Conservation (phyloP, 2,888 invertebrate species). For the Polyommatus icarus region DNA sequence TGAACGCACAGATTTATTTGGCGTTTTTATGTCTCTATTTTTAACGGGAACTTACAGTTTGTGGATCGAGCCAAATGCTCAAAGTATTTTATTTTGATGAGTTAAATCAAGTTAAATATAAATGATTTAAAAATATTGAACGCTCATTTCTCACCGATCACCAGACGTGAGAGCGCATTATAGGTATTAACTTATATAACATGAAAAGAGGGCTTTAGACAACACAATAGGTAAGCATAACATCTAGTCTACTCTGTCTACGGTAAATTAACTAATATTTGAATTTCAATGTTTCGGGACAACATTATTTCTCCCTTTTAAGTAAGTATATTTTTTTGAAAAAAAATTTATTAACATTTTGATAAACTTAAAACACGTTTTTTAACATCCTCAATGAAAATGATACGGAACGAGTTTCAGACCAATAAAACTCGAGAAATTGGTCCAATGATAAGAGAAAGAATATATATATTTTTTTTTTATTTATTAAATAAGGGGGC, state of each 20-base stretch:
- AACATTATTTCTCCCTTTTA: not conserved
- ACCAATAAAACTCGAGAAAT: not conserved
- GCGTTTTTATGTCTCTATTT: slow-evolving; percentile 14
- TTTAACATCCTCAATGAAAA: slow-evolving; percentile 10
- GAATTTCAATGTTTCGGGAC: not conserved
- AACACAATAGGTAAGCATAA: no score
- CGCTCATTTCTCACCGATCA: not conserved
- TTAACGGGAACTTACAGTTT: slow-evolving; percentile 13
- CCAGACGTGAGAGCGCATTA: not conserved
- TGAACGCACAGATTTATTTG: slow-evolving; percentile 3
- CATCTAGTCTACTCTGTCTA: no score
- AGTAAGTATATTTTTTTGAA: no score
- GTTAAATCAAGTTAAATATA: not conserved
- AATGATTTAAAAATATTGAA: not conserved
- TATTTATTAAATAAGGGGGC: no score
- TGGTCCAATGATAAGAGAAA: not conserved
- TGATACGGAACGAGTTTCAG: not conserved
- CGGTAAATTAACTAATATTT: no score
- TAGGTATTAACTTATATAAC: not conserved
- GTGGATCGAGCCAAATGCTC: not conserved
- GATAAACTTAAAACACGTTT: not conserved
- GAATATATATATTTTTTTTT: no score
- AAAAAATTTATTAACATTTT: not conserved
- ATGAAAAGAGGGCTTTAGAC: no score
- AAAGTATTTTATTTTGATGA: slow-evolving; percentile 3